A percentile compares a stretch with the other conserved stretches of the same genome.
Evolutionary conservation across 2,888 invertebrate genomes (phyloP).

Genomic region (Tenthredo scrophulariae): DNA sequence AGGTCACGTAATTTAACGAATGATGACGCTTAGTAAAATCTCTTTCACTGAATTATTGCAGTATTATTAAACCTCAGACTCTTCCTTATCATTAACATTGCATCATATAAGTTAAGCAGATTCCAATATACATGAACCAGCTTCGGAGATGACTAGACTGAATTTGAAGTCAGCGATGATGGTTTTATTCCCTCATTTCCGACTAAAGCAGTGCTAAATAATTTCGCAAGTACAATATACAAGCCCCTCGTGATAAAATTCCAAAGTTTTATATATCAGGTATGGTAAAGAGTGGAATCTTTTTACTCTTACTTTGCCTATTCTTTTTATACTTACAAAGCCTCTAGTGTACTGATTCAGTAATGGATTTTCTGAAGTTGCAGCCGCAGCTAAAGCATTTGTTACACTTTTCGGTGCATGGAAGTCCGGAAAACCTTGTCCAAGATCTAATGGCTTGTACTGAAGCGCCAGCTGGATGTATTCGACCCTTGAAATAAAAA

Average conservation of each 20-base stretch:
- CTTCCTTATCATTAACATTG: slow-evolving; percentile 2
- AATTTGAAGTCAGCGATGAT: neutral
- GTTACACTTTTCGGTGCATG: slow-evolving; percentile 91
- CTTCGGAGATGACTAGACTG: neutral
- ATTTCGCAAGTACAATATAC: neutral
- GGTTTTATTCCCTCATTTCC: neutral
- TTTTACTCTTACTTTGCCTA: neutral
- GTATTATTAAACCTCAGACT: neutral
- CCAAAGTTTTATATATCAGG: neutral
- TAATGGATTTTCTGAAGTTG: slow-evolving; percentile 85
- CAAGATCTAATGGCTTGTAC: slow-evolving; percentile 94
- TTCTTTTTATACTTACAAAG: slow-evolving; percentile 85
- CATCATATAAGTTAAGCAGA: neutral
- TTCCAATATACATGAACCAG: neutral
- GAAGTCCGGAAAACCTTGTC: slow-evolving; percentile 98
- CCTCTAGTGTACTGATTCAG: slow-evolving; percentile 96
- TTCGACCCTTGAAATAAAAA: slow-evolving; percentile 87
- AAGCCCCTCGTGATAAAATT: neutral
- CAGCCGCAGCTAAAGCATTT: slow-evolving; percentile 86
- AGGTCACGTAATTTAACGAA: neutral
- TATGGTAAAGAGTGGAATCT: neutral
- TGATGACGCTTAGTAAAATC: neutral
- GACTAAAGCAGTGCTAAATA: neutral
- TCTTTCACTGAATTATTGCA: neutral
- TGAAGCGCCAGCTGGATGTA: slow-evolving; percentile 91